These are phyloP conservation scores for Xestoiulus laeticollis DNA, from an alignment of 2,888 invertebrate genomes.

Conservation along the genomic window DNA sequence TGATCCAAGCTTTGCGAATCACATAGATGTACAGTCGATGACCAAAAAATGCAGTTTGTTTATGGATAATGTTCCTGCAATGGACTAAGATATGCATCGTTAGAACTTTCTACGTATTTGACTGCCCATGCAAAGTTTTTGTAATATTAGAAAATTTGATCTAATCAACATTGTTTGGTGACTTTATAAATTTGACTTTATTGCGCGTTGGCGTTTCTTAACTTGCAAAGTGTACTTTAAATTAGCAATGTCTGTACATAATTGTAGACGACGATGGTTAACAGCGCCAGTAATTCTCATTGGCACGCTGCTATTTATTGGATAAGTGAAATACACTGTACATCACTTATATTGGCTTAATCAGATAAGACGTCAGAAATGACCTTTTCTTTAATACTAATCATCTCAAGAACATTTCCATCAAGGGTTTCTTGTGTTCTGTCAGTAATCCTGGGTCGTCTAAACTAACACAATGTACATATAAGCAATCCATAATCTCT, in stretches of 20 bases:
- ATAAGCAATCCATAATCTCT: not conserved
- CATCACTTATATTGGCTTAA: not conserved
- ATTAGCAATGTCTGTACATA: not conserved
- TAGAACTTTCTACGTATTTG: no score
- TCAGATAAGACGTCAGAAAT: not conserved
- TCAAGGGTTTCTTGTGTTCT: not conserved
- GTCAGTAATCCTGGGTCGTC: not conserved
- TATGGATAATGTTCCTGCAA: no score
- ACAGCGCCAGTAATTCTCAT: no score
- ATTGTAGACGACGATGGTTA: not conserved
- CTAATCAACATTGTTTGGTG: no score
- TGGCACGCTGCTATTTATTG: not conserved
- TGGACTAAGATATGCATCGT: no score
- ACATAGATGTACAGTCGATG: no score
- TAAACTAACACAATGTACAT: not conserved
- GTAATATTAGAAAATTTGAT: no score
- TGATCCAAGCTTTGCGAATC: not conserved
- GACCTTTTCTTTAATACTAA: not conserved
- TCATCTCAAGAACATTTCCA: constrained; percentile 12
- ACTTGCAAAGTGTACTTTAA: no score
- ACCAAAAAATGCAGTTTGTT: no score
- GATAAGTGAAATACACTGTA: not conserved
- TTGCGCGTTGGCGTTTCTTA: no score
- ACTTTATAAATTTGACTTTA: no score
- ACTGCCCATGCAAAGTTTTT: no score